Evolutionary conservation across 2,888 invertebrate species (phyloP), one percentile per base, ranked within the genome.

Genomic region (Mactromeris polynyma): DNA sequence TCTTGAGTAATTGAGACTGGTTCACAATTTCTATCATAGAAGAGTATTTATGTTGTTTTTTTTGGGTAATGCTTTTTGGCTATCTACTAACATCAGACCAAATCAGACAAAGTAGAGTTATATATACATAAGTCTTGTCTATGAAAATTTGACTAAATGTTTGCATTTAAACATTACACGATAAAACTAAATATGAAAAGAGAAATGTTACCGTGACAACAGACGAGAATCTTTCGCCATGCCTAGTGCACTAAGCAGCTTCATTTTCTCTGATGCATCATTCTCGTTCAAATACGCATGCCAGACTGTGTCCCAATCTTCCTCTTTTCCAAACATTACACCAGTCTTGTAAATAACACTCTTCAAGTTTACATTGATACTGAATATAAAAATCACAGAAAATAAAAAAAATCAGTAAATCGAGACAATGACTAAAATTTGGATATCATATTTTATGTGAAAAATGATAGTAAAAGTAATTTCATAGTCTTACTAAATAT

Each of bases 311-410:
- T 96, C 92, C 97, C 97, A 97, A 87, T 96, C 96, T 9, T 91
- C 85, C 26, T 95, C 94, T 0, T 93, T 94, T 0, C 97, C 97
- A 90, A 95, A 95, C 87, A 94, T 93, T n/a, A 97, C 94, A 96
- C 97, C 98, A 83, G 97, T 97, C 31, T 97, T 96, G 93, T 97
- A 98, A 42, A 98, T 97, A 17, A 97, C 98, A 96, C 98, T 98
- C 91, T 98, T 98, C 83, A 98, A 97, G 95, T 98, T 98, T 0
- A 98, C 97, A 36, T 97, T 97, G 82, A 98, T 97, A 6, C 98
- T 96, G 73, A 33, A 64, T 64, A 26, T 2, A 26, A 26, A 73
- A 73, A 33, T 17, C 14, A 46, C 11, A 46, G 11, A 46, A 46
- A 11, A 46, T 46, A 46, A 46, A 46, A 1, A 46, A 46, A 11